Evolutionary conservation across 1,140 invertebrate genomes (phyloP).

Genomic region (Sitophilus oryzae): DNA sequence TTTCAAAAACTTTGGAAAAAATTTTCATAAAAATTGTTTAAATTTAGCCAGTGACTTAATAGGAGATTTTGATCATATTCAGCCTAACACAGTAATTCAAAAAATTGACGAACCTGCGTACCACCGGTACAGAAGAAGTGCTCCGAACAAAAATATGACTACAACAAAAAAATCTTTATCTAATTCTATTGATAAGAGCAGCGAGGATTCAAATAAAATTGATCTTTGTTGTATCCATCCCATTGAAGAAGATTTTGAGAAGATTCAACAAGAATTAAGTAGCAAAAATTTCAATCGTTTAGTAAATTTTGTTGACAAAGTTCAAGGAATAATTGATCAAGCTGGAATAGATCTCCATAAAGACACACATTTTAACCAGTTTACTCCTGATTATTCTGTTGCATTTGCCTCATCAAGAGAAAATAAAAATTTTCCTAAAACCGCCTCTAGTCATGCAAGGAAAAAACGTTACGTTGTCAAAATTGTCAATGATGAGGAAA

Average conservation of each 20-base stretch:
- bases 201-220: background rate
- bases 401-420: background rate
- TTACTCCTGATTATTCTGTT: background rate
- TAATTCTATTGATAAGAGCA: background rate
- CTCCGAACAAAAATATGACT: background rate
- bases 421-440: slow-evolving; percentile 17
- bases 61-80: slow-evolving; percentile 28
- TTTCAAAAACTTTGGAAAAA: slow-evolving; percentile 29
- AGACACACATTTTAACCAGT: background rate
- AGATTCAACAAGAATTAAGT: background rate
- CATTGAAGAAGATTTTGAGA: background rate
- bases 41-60: slow-evolving; percentile 29
- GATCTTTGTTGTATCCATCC: background rate
- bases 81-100: slow-evolving; percentile 7
- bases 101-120: slow-evolving; percentile 5
- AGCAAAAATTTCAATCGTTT: background rate
- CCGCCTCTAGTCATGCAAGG: slow-evolving; percentile 7
- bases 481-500: slow-evolving; percentile 29
- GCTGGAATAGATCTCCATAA: background rate
- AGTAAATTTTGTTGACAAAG: background rate
- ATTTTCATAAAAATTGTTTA: slow-evolving; percentile 26
- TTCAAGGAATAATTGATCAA: background rate
- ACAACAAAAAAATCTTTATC: background rate
- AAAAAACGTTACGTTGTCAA: slow-evolving; percentile 32
- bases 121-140: slow-evolving; percentile 10